A percentile compares a stretch with the other conserved stretches of the same genome.
Conservation (phyloP, 92 coral and sea anemone species). For the Zoanthus gigantus region DNA sequence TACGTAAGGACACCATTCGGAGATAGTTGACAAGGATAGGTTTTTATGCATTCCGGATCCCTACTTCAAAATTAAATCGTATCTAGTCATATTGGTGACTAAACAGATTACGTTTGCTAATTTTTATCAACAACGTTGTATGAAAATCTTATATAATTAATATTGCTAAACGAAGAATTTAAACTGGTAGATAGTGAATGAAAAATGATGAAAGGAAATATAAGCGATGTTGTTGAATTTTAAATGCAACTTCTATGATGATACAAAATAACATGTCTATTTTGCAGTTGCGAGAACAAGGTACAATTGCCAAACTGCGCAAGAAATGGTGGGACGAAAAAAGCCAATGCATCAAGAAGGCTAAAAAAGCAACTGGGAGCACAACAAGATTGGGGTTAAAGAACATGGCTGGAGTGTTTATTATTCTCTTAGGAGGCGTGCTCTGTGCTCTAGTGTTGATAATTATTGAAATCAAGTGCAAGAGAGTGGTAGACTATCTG, state of each 20-base stretch:
- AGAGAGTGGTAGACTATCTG: conserved; percentile 80
- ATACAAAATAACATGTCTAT: neutral
- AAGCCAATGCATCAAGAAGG: conserved; percentile 77
- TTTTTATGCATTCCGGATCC: too few species aligned
- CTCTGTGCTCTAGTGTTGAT: conserved; percentile 74
- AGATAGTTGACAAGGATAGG: too few species aligned
- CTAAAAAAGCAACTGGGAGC: conserved; percentile 59
- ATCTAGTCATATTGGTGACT: too few species aligned
- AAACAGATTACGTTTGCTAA: too few species aligned
- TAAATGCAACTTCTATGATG: too few species aligned
- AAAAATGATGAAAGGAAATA: neutral
- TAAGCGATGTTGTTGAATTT: neutral
- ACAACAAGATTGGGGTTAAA: conserved; percentile 83
- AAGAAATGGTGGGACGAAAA: conserved; percentile 96
- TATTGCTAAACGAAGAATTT: neutral
- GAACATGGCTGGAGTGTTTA: conserved; percentile 97
- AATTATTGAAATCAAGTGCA: conserved; percentile 86
- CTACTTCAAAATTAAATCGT: too few species aligned
- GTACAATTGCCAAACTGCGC: conserved; percentile 79
- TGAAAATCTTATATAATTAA: neutral
- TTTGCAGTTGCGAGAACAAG: conserved; percentile 87
- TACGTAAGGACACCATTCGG: too few species aligned
- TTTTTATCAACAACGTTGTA: too few species aligned
- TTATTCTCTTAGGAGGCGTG: conserved; percentile 90
- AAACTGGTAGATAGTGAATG: neutral